Conservation (phyloP, 2,797 vertebrate genomes). For the Botia almorhae region DNA sequence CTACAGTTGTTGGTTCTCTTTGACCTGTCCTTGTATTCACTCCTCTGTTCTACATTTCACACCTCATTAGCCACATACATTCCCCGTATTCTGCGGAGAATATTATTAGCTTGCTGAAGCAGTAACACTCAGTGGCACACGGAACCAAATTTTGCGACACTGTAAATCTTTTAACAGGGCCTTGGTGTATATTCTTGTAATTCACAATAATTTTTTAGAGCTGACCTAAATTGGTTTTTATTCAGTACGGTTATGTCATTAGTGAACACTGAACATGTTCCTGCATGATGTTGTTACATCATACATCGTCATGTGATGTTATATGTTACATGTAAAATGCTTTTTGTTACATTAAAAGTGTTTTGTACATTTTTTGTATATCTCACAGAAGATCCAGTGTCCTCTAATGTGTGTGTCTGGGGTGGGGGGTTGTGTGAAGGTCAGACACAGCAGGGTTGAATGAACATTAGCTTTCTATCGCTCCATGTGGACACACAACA, state of each 20-base stretch:
- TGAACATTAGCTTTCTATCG: conserved; percentile 32
- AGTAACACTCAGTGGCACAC: not conserved
- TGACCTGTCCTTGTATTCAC: not conserved
- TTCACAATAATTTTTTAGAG: not conserved
- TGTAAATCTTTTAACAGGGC: not conserved
- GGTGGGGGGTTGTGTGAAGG: conserved; percentile 29
- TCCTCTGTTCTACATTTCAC: conserved; percentile 27
- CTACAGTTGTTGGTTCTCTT: not conserved
- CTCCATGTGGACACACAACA: conserved; percentile 44
- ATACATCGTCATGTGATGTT: too few relatives aligned
- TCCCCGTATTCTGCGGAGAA: not conserved
- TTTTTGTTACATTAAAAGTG: too few relatives aligned
- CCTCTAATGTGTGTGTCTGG: not conserved
- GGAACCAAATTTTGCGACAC: not conserved
- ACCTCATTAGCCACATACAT: conserved; percentile 15
- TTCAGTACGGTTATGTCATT: not conserved
- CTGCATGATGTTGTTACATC: not conserved
- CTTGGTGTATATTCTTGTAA: not conserved
- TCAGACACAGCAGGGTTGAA: conserved; percentile 28
- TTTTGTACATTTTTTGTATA: not conserved
- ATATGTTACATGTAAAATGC: too few relatives aligned
- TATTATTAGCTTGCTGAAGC: conserved; percentile 3
- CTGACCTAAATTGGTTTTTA: not conserved
- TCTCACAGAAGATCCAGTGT: conserved; percentile 24
- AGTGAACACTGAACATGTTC: not conserved